These are phyloP conservation scores for Endomychus coccineus DNA, from an alignment of 2,888 invertebrate genomes.

Conservation along the genomic window DNA sequence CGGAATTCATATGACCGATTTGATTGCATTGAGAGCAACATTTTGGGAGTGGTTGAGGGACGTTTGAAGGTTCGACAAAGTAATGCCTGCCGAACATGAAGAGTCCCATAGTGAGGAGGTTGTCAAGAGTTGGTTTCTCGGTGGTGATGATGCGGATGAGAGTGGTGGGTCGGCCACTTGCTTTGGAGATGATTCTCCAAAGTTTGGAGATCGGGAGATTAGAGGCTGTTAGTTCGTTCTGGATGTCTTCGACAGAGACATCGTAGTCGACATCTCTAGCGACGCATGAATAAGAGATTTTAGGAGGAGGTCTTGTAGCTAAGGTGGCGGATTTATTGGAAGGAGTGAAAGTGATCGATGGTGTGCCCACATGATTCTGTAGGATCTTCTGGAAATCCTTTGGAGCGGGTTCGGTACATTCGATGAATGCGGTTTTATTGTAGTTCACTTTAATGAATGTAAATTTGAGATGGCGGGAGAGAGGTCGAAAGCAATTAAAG, in stretches of 20 bases:
- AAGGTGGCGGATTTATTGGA: neutral
- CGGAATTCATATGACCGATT: neutral
- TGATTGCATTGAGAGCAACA: neutral
- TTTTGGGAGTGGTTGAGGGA: neutral
- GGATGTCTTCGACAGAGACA: neutral
- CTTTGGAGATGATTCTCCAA: constrained; percentile 4
- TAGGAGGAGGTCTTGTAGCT: neutral
- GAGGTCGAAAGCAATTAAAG: no score
- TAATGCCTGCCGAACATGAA: neutral
- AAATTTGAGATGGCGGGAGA: neutral
- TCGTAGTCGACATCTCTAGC: neutral
- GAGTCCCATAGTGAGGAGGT: neutral
- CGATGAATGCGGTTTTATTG: constrained; percentile 1
- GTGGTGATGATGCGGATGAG: neutral
- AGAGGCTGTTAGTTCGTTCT: neutral
- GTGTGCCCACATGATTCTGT: neutral
- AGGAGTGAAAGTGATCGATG: constrained; percentile 1
- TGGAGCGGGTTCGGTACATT: no score
- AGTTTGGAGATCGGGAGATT: neutral
- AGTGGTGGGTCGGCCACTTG: neutral
- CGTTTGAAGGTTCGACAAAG: neutral
- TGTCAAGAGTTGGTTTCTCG: neutral
- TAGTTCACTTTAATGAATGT: neutral
- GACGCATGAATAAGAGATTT: constrained; percentile 1
- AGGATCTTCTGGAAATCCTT: constrained; percentile 3